Evolutionary conservation across 1,140 invertebrate species (phyloP), one percentile per base, ranked within the genome.

Genomic region (Latrodectus geometricus): DNA sequence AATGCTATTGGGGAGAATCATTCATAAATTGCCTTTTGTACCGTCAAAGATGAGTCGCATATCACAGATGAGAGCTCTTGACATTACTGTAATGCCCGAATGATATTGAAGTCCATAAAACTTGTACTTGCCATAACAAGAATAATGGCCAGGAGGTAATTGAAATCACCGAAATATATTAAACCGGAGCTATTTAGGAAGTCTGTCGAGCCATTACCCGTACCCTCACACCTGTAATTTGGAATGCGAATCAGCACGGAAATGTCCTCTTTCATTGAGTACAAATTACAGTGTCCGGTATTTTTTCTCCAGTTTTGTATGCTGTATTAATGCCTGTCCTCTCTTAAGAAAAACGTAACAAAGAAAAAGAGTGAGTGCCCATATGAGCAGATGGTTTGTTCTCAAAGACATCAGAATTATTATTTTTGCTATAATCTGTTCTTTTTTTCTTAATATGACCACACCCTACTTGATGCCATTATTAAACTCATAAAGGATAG

Each of bases 391-490:
- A 17, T 84, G 82, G 21, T 8, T 12, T 14, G 9, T 84, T 84
- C 82, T 23, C 82, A 76, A 17, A 69, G 80, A 48, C 21, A 52
- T 35, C 69, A 70, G 66, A n/a, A 52, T 81, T 35, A 61, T 17
- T 61, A 17, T 61, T 54, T 70, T 80, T 9, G 4, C 9, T 70
- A 20, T 69, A 35, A 9, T 69, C 61, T 69, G 20, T 70, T 70
- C 23, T 49, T 70, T 61, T 61, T 61, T 70, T 80, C 52, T 65
- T 84, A 84, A 84, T 84, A 49, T 73, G 73, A 84, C 82, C 82
- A 84, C 82, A 84, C 82, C 82, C 82, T 52, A 54, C 9, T 52
- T 76, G 82, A 76, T 84, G 73, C 82, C 82, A 84, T 84, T 76
- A 84, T 84, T 84, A 84, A 61, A 70, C 8, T n/a, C 72, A 84